phyloP scores from a whole-genome alignment of 2,888 invertebrate species.

The Scaptomyza tumidula region DNA sequence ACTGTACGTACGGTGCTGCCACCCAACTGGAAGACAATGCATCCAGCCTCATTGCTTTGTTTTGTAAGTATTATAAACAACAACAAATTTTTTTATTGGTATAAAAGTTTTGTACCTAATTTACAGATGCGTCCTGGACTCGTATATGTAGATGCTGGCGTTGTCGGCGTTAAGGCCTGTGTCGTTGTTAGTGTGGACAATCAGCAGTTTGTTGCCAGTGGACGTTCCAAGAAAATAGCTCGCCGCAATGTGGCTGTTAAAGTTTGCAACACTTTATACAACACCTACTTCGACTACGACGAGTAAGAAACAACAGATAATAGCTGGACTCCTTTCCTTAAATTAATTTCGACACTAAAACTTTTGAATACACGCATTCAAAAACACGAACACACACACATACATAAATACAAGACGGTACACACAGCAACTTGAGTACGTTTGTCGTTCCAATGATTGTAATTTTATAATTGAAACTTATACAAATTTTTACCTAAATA shows the following conservation, averaged over 20 bases:
- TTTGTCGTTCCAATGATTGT: too few species aligned
- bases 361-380: too few species aligned
- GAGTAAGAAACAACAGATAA: conserved; percentile 30
- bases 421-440: too few species aligned
- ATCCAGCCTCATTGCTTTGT: conserved; percentile 90
- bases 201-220: conserved; percentile 87
- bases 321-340: too few species aligned
- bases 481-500: too few species aligned
- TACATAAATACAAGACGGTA: too few species aligned
- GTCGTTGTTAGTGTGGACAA: conserved; percentile 89
- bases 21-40: conserved; percentile 88
- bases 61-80: conserved; percentile 72
- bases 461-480: too few species aligned
- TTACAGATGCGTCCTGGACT: conserved; percentile 89
- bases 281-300: conserved; percentile 78
- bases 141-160: conserved; percentile 86
- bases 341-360: too few species aligned
- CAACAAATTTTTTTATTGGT: too few species aligned
- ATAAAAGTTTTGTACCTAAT: not conserved
- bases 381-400: too few species aligned
- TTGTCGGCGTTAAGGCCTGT: too few species aligned
- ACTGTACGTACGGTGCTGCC: conserved; percentile 87
- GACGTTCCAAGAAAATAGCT: conserved; percentile 88
- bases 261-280: conserved; percentile 86
- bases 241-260: conserved; percentile 88